Evolutionary conservation across 2,888 invertebrate genomes (phyloP).

Genomic region (Drosophila hamatofila): DNA sequence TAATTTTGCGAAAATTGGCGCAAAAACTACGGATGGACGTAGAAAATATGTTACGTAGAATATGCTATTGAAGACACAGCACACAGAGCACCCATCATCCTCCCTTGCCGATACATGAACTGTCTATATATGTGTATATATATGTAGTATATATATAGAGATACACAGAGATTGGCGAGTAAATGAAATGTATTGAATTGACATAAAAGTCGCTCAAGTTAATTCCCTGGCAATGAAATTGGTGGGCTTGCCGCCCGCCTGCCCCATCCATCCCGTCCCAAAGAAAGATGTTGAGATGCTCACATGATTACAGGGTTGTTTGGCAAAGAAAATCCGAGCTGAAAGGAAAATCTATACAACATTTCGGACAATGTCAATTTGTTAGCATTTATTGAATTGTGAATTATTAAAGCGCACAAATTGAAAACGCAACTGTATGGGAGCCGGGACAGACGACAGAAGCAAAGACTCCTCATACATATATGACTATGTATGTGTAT

Average conservation of each 20-base stretch:
- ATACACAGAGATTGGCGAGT: slow-evolving; percentile 49
- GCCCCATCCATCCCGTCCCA: not conserved
- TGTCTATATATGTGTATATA: not conserved
- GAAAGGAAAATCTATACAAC: slow-evolving; percentile 62
- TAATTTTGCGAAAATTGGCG: slow-evolving; percentile 78
- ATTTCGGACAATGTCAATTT: slow-evolving; percentile 81
- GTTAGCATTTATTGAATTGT: slow-evolving; percentile 83
- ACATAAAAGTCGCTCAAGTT: slow-evolving; percentile 81
- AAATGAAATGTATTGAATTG: slow-evolving; percentile 81
- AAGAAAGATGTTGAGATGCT: slow-evolving; percentile 31
- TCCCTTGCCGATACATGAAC: not conserved
- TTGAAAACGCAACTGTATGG: slow-evolving; percentile 70
- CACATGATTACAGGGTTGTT: slow-evolving; percentile 67
- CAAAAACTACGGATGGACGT: slow-evolving; percentile 62
- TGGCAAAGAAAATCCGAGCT: slow-evolving; percentile 27
- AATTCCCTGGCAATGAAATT: slow-evolving; percentile 77
- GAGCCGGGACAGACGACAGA: not conserved
- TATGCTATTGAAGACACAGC: slow-evolving; percentile 16
- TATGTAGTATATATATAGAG: not conserved
- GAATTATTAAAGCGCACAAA: slow-evolving; percentile 82
- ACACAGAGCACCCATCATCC: not conserved
- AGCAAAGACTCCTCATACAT: slow-evolving; percentile 10
- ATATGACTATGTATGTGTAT: slow-evolving; percentile 20
- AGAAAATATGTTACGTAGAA: slow-evolving; percentile 49
- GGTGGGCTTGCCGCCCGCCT: slow-evolving; percentile 51